Percentiles rank a stretch among this genome's conserved stretches.
Evolutionary conservation across 35 echinoderm and acorn worm genomes (phyloP).

Genomic region (Eucidaris tribuloides): DNA sequence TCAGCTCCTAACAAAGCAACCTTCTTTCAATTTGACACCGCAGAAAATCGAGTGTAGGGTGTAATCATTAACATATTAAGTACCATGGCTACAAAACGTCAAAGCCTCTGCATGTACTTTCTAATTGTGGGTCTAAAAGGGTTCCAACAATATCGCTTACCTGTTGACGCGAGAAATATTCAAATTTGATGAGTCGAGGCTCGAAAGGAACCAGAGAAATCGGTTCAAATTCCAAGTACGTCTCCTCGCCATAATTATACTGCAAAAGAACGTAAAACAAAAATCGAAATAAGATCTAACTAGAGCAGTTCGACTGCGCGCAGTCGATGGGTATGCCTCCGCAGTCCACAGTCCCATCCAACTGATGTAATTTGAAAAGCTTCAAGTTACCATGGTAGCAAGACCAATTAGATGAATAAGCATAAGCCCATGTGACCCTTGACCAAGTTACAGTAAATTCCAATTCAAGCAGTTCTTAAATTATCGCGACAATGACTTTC

Average conservation of each 20-base stretch:
- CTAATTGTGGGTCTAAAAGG: background rate
- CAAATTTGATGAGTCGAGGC: constrained; percentile 42
- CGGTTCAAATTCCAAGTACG: constrained; percentile 36
- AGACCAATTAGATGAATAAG: no score
- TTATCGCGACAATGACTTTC: no score
- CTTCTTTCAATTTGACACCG: background rate
- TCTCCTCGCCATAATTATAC: constrained; percentile 27
- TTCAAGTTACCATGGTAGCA: no score
- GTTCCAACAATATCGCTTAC: background rate
- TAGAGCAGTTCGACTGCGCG: no score
- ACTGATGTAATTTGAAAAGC: no score
- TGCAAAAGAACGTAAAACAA: constrained; percentile 9
- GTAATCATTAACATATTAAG: background rate
- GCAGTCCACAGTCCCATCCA: no score
- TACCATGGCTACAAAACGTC: background rate
- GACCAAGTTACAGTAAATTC: no score
- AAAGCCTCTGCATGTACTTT: background rate
- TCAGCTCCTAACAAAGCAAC: background rate
- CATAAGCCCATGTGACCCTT: no score
- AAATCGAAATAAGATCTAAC: no score
- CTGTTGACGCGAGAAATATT: constrained; percentile 19
- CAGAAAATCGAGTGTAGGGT: background rate
- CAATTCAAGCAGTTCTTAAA: no score
- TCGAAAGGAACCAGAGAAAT: constrained; percentile 57
- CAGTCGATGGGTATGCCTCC: no score